Conservation (phyloP, 2,888 invertebrate species). For the Acronicta leporina region DNA sequence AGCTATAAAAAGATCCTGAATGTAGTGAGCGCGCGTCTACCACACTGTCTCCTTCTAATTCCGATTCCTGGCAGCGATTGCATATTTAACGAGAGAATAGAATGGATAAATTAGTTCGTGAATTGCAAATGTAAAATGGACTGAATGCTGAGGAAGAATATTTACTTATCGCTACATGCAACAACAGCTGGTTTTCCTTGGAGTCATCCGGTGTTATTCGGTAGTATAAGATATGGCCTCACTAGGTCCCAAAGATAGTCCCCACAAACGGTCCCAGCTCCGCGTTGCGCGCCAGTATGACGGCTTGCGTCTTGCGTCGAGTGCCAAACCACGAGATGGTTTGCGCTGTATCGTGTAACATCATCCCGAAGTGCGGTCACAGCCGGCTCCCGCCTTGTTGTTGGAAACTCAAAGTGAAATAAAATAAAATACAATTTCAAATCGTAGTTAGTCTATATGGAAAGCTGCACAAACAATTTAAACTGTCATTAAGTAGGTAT, state of each 20-base stretch:
- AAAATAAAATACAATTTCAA: conserved; percentile 51
- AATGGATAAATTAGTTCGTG: conserved; percentile 6
- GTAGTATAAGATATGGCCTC: conserved; percentile 34
- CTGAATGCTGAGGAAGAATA: neutral
- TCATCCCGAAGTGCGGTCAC: conserved; percentile 69
- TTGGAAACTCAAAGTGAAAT: conserved; percentile 45
- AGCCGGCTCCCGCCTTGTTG: conserved; percentile 50
- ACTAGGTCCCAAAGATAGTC: conserved; percentile 43
- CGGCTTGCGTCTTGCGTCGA: conserved; percentile 56
- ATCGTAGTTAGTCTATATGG: conserved; percentile 43
- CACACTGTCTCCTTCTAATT: conserved; percentile 71
- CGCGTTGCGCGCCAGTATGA: conserved; percentile 34
- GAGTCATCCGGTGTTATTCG: conserved; percentile 39
- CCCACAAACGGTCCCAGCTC: conserved; percentile 25
- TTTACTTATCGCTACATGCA: conserved; percentile 9
- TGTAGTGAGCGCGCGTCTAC: conserved; percentile 71
- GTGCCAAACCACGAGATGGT: conserved; percentile 69
- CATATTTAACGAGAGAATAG: conserved; percentile 3
- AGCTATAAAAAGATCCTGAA: conserved; percentile 79
- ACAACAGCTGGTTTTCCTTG: conserved; percentile 28
- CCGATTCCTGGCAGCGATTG: conserved; percentile 26
- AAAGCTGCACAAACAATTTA: conserved; percentile 47
- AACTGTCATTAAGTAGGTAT: conserved; percentile 43
- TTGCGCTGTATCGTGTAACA: conserved; percentile 65
- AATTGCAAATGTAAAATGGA: neutral